phyloP scores from a whole-genome alignment of 2,888 invertebrate species.

The Aspidiotus destructor region DNA sequence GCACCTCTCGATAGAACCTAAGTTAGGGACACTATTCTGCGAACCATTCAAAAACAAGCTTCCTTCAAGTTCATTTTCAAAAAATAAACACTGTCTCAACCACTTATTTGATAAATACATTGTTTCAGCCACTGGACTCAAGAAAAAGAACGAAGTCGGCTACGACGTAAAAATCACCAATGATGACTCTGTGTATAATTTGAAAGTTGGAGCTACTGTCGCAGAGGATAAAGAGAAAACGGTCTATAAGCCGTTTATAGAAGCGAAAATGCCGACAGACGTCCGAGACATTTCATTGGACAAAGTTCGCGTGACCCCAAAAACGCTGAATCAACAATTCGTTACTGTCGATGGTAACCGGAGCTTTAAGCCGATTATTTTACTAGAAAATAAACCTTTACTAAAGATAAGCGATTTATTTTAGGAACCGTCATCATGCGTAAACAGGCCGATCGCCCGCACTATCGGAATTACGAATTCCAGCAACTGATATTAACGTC shows the following conservation, averaged over 20 bases:
- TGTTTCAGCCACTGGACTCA: background rate
- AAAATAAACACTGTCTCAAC: too few relatives aligned
- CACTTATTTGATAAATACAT: too few relatives aligned
- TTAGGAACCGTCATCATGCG: background rate
- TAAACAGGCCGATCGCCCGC: background rate
- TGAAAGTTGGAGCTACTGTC: constrained; percentile 17
- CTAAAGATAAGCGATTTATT: background rate
- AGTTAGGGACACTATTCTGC: too few relatives aligned
- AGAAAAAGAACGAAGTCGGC: constrained; percentile 8
- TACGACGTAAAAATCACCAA: constrained; percentile 18
- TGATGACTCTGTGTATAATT: constrained; percentile 9
- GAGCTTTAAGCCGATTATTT: background rate
- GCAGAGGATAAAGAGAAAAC: constrained; percentile 14
- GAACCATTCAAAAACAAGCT: too few relatives aligned
- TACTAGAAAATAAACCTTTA: too few relatives aligned
- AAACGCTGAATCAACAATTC: constrained; percentile 1
- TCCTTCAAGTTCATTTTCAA: too few relatives aligned
- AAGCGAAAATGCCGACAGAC: constrained; percentile 15
- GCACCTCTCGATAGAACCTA: too few relatives aligned
- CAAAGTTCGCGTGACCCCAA: background rate
- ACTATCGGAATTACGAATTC: constrained; percentile 20
- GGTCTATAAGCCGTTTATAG: constrained; percentile 18
- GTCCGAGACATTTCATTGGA: constrained; percentile 7
- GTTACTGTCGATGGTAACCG: constrained; percentile 4
- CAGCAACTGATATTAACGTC: constrained; percentile 15